phyloP scores from a whole-genome alignment of 2,888 invertebrate species.

The Sinelater perroti region DNA sequence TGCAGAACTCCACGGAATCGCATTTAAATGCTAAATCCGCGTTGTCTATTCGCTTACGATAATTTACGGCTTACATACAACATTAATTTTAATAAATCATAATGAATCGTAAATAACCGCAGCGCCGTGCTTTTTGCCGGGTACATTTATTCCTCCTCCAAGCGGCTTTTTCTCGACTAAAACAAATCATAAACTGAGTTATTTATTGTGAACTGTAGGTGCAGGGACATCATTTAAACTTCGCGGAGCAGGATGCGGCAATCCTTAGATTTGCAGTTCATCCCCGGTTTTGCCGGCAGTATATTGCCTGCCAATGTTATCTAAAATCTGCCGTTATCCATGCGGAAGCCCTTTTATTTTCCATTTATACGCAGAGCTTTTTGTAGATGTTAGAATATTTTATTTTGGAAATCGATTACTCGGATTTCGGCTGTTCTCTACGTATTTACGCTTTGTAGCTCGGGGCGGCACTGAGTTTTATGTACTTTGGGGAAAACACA shows the following conservation, averaged over 20 bases:
- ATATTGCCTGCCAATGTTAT: slow-evolving; percentile 38
- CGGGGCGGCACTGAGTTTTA: slow-evolving; percentile 14
- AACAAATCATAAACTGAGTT: slow-evolving; percentile 3
- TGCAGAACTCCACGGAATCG: not conserved
- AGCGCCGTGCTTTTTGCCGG: not conserved
- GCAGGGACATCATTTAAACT: slow-evolving; percentile 25
- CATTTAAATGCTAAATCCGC: not conserved
- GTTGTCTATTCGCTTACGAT: not conserved
- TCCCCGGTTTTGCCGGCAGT: slow-evolving; percentile 33
- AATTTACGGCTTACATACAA: not conserved
- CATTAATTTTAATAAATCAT: not conserved
- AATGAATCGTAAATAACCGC: not conserved
- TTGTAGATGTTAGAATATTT: slow-evolving; percentile 34
- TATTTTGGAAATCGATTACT: slow-evolving; percentile 34
- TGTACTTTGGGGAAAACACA: too few relatives aligned
- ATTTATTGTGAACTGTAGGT: slow-evolving; percentile 1
- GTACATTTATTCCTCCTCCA: not conserved
- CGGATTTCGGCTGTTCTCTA: slow-evolving; percentile 17
- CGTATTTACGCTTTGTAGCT: slow-evolving; percentile 25
- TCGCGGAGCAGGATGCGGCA: slow-evolving; percentile 23
- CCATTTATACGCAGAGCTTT: slow-evolving; percentile 33
- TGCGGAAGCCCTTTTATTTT: slow-evolving; percentile 36
- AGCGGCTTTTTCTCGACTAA: not conserved
- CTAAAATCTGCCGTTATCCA: slow-evolving; percentile 35
- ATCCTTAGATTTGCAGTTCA: slow-evolving; percentile 36